Evolutionary conservation across 2,888 invertebrate species (phyloP).

Genomic region (Apamea crenata): DNA sequence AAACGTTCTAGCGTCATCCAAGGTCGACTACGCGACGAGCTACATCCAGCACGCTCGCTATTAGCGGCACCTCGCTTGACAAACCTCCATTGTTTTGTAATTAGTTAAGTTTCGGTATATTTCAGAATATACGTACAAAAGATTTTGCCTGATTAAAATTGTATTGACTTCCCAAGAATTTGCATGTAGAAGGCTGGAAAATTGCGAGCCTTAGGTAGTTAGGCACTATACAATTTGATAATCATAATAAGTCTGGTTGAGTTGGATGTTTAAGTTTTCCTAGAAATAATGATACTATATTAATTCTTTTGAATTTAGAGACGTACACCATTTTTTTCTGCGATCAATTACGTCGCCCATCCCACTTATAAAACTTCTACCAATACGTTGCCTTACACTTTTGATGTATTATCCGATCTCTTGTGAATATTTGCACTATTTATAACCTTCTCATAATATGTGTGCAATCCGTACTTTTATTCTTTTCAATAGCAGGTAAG

Average conservation of each 20-base stretch:
- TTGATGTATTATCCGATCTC: conserved; percentile 64
- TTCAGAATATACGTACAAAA: conserved; percentile 63
- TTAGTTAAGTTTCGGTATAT: conserved; percentile 79
- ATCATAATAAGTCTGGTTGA: neutral
- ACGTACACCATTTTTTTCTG: conserved; percentile 64
- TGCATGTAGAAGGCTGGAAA: conserved; percentile 23
- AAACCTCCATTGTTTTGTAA: conserved; percentile 80
- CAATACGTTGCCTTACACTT: conserved; percentile 76
- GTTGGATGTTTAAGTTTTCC: conserved; percentile 9
- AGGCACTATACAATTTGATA: neutral
- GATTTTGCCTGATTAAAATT: conserved; percentile 48
- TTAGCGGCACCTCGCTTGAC: conserved; percentile 76
- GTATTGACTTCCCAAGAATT: conserved; percentile 44
- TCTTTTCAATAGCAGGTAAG: conserved; percentile 86
- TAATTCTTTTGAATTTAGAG: conserved; percentile 29
- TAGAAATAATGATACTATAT: neutral
- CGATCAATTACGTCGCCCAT: conserved; percentile 84
- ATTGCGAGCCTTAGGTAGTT: neutral
- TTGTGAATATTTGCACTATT: conserved; percentile 81
- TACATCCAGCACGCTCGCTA: conserved; percentile 78
- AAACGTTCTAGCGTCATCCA: conserved; percentile 87
- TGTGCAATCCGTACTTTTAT: conserved; percentile 84
- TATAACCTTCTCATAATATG: conserved; percentile 79
- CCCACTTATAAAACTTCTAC: conserved; percentile 81
- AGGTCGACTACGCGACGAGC: conserved; percentile 83